Evolutionary conservation across 1,140 invertebrate species (phyloP), one percentile per base, ranked within the genome.

Genomic region (Zeugodacus cucurbitae): DNA sequence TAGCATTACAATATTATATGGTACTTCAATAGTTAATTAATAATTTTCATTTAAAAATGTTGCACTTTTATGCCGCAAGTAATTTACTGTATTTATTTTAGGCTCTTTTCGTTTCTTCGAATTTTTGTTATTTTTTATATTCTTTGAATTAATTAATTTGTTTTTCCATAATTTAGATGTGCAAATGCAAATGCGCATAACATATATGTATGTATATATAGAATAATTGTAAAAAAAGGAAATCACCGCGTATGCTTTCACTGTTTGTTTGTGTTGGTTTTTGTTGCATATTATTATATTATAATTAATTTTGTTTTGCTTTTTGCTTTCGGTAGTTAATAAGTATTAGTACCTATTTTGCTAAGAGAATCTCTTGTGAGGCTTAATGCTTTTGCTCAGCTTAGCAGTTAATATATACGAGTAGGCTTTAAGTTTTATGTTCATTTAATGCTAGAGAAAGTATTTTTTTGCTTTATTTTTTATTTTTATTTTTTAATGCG

Each of bases 1-100:
- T 82, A 82, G 41, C 41, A 82, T 82, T 82, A 82, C 74, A 82
- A 82, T 82, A 82, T 82, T 82, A 26, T 82, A n/a, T n/a, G n/a
- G n/a, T n/a, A 82, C n/a, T 82, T 37, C 22, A 74, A 41, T 74
- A 74, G 67, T 41, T 17, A 78, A 44, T 78, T 70, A 70, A 70
- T 34, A 70, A 70, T 37, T 41, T 78, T 41, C 37, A 41, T 78
- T 78, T 82, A 82, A 82, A 82, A 82, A 48, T 82, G 74, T 78
- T 82, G 67, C 67, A 74, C 17, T 48, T 78, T 44, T 54, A 20
- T 74, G 70, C 37, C 41, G 74, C 67, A 37, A 74, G 34, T 74
- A 37, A 74, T 74, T 74, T 74, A 22, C 14, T 82, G 44, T 48
- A 44, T 48, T 82, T 48, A 82, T n/a, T 48, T 82, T 82, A 82